Conservation (phyloP, 2,888 invertebrate genomes). For the Eumerus sabulonum region DNA sequence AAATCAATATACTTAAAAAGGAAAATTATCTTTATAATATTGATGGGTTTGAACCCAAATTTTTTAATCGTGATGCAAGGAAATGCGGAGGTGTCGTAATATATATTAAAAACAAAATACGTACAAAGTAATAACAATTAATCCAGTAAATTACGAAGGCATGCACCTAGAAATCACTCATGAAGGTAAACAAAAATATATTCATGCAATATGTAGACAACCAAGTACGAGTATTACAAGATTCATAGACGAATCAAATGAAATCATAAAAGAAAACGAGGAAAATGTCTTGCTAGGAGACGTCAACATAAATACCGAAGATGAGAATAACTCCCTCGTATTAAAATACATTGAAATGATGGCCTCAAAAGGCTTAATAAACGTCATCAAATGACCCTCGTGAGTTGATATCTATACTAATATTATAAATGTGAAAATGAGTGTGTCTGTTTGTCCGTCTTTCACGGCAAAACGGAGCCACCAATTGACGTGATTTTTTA, state of each 20-base stretch:
- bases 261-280: conserved; percentile 3
- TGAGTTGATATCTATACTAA: no score
- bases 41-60: conserved; percentile 23
- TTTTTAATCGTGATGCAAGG: conserved; percentile 16
- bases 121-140: conserved; percentile 16
- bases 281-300: conserved; percentile 29
- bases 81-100: no score
- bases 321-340: no score
- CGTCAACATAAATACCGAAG: conserved; percentile 19
- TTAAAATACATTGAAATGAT: no score
- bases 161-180: conserved; percentile 28
- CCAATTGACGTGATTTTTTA: no score
- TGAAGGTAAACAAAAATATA: no score
- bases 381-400: conserved; percentile 13
- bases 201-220: no score
- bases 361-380: no score
- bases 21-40: conserved; percentile 9
- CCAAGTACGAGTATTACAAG: background rate
- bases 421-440: no score
- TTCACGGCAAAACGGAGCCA: no score
- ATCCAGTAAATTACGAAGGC: conserved; percentile 29
- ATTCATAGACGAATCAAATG: conserved; percentile 31
- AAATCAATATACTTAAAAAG: conserved; percentile 28
- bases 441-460: no score
- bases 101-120: conserved; percentile 36